phyloP scores from a whole-genome alignment of 37 sponge, comb jelly and placozoan species.

The Diacarnus erythraeanus region DNA sequence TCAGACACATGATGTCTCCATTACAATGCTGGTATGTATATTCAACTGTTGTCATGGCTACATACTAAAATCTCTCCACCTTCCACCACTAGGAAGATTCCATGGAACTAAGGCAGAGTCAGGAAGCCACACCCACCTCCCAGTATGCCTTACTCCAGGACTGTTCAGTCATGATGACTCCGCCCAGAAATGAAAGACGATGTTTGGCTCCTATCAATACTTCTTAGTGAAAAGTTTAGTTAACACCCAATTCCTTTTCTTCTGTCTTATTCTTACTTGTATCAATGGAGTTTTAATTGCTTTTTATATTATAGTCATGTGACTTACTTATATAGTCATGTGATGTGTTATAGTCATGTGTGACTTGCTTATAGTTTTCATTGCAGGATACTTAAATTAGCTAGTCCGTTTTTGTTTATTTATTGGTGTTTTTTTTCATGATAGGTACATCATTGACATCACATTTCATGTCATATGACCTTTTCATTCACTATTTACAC shows the following conservation, averaged over 20 bases:
- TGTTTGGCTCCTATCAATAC: constrained; percentile 55
- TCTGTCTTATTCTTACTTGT: neutral
- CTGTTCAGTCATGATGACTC: constrained; percentile 60
- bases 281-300: neutral
- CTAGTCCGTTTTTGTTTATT: neutral
- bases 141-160: constrained; percentile 20
- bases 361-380: no score
- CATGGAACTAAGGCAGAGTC: constrained; percentile 6
- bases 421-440: neutral
- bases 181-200: constrained; percentile 38
- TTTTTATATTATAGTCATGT: no score
- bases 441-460: neutral
- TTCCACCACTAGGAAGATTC: constrained; percentile 41
- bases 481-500: neutral
- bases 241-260: no score
- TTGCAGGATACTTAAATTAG: no score
- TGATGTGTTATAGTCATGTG: no score
- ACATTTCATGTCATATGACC: neutral
- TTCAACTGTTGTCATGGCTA: neutral
- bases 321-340: neutral
- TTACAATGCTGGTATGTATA: constrained; percentile 58
- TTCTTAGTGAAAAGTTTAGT: constrained; percentile 2
- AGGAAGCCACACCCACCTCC: constrained; percentile 2
- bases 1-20: constrained; percentile 67
- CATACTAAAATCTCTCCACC: neutral